A percentile compares a stretch with the other conserved stretches of the same genome.
Evolutionary conservation across 2,113 vertebrate species (phyloP).

Genomic region (Nothoprocta perdicaria): DNA sequence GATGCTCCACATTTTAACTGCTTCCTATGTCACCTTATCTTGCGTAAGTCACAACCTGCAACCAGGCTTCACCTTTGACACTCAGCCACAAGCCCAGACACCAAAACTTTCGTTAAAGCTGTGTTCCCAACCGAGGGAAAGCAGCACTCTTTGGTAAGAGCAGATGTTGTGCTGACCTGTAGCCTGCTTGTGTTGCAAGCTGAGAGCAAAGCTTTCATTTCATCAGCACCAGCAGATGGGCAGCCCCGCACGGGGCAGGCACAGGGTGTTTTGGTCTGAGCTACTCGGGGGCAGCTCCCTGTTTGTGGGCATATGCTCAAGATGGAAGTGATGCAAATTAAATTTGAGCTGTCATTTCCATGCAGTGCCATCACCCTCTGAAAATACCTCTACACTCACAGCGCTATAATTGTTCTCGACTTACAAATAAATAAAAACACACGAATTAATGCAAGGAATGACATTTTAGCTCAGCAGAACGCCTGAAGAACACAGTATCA

Average conservation of each 20-base stretch:
- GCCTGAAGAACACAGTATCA: too few species aligned
- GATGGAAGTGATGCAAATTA: neutral
- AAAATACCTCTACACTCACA: neutral
- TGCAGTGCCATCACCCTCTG: neutral
- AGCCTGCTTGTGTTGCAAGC: neutral
- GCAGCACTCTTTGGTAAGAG: neutral
- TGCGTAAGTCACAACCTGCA: neutral
- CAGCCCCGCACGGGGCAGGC: neutral
- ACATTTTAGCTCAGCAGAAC: neutral
- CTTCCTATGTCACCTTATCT: neutral
- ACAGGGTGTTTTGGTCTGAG: neutral
- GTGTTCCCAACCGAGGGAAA: neutral
- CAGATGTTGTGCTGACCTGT: neutral
- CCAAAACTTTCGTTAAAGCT: neutral
- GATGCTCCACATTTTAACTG: neutral
- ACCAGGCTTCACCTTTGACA: neutral
- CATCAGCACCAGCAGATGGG: neutral
- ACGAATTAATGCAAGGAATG: neutral
- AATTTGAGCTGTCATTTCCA: neutral
- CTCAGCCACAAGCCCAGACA: neutral
- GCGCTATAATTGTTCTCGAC: neutral
- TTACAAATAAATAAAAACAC: neutral
- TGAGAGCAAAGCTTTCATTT: neutral
- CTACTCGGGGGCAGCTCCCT: neutral
- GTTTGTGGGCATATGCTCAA: fast-evolving